Conservation (phyloP, 2,888 invertebrate species). For the Eupithecia vulgata region DNA sequence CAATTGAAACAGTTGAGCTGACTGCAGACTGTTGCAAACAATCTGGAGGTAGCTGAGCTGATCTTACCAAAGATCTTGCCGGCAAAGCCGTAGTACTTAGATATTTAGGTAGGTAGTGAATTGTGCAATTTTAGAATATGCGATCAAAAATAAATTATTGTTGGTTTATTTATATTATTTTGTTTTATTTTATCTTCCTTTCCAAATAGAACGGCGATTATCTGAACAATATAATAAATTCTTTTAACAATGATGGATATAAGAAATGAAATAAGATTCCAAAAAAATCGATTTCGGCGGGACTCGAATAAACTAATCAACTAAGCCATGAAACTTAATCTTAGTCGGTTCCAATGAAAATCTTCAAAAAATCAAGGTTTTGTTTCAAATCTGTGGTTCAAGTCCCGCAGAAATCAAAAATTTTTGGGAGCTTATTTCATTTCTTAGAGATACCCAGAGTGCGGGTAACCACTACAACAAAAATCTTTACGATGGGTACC, state of each 20-base stretch:
- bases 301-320: too few species aligned
- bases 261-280: too few species aligned
- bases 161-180: background rate
- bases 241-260: background rate
- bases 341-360: too few species aligned
- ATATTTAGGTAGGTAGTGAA: slow-evolving; percentile 1
- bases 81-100: slow-evolving; percentile 32
- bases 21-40: background rate
- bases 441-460: too few species aligned
- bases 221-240: background rate
- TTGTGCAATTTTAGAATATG: slow-evolving; percentile 16
- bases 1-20: background rate
- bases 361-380: too few species aligned
- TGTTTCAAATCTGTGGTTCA: too few species aligned
- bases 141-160: slow-evolving; percentile 4
- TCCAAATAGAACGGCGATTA: background rate
- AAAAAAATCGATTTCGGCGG: too few species aligned
- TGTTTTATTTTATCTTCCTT: background rate
- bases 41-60: background rate
- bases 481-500: too few species aligned
- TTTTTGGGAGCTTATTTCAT: too few species aligned
- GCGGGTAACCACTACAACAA: too few species aligned
- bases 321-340: too few species aligned
- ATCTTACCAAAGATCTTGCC: slow-evolving; percentile 14
- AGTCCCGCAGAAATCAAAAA: too few species aligned